Base-by-base conservation (phyloP, 2,113 vertebrate species). In the Muntiacus muntjak region DNA sequence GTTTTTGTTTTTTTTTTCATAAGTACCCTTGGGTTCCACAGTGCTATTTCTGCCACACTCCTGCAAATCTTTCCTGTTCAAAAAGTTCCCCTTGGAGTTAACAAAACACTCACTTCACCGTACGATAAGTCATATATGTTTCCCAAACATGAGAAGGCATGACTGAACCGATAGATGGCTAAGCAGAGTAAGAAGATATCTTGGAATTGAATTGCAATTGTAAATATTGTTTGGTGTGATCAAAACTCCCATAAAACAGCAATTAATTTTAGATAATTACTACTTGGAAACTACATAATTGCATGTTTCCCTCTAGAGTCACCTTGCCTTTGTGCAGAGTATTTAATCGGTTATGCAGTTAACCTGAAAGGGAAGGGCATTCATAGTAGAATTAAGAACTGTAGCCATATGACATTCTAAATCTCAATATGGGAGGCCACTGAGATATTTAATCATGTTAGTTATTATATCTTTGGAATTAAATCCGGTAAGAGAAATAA, bases 181-280 rank as follows among this genome's bases (percentile, higher is more conserved):
- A 95, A 87, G 26, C 54, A 52, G 78, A 91, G 74, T 74, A 97
- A 97, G 74, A 92, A 82, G 87, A 84, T 94, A 89, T 40, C 89
- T 91, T 96, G 87, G 76, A 95, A 92, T 87, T 96, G 95, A 97
- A 96, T 88, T 97, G 28, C 82, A 91, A 81, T 94, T 97, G 96
- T 97, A 97, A 98, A 97, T 98, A 97, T 97, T 98, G 97, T 96
- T 97, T 95, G 89, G 89, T 89, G 76, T 93, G 97, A 97, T 97
- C 96, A 98, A 97, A 98, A 97, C 74, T 94, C 81, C 94, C 74
- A 96, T 84, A 95, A 91, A 98, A 94, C 81, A 97, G 94, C 96
- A 97, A 98, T 98, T 98, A 98, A 97, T 98, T 98, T 98, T 78
- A 96, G 95, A 93, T 98, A 98, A 98, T 98, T 97, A 97, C 93